Conservation (phyloP, 2,797 vertebrate genomes). For the Ptychobarbus kaznakovi region DNA sequence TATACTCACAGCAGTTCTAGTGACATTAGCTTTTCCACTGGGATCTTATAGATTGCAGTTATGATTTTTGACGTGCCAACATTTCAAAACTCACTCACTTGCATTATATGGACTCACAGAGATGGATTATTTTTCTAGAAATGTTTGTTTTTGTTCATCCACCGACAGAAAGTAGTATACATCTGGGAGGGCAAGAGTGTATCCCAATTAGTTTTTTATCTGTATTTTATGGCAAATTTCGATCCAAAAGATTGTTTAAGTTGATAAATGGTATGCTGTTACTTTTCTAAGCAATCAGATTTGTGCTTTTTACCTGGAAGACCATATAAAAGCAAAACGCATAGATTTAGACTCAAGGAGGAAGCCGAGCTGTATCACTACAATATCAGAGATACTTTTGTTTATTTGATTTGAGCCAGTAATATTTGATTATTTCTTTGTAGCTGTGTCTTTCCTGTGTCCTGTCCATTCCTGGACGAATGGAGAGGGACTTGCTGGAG, state of each 20-base stretch:
- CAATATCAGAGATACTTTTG: background rate
- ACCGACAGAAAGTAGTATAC: background rate
- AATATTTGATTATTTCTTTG: constrained; percentile 30
- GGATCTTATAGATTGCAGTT: background rate
- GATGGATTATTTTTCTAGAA: background rate
- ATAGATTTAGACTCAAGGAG: background rate
- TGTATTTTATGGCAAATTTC: background rate
- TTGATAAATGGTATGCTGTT: background rate
- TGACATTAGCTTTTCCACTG: background rate
- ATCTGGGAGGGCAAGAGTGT: background rate
- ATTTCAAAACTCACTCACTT: background rate
- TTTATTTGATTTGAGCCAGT: background rate
- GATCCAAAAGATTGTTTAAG: background rate
- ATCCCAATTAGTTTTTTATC: background rate
- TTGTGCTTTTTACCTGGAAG: background rate
- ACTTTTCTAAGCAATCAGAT: background rate
- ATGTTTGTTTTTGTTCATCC: background rate
- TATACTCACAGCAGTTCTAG: background rate
- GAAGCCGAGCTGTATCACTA: constrained; percentile 32
- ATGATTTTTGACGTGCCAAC: background rate
- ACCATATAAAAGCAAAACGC: background rate
- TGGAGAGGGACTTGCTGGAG: constrained; percentile 89
- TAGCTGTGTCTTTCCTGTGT: constrained; percentile 89
- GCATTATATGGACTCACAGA: background rate
- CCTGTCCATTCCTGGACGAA: constrained; percentile 93